Conservation (phyloP, 2,113 vertebrate species). For the Pseudorasbora parva region DNA sequence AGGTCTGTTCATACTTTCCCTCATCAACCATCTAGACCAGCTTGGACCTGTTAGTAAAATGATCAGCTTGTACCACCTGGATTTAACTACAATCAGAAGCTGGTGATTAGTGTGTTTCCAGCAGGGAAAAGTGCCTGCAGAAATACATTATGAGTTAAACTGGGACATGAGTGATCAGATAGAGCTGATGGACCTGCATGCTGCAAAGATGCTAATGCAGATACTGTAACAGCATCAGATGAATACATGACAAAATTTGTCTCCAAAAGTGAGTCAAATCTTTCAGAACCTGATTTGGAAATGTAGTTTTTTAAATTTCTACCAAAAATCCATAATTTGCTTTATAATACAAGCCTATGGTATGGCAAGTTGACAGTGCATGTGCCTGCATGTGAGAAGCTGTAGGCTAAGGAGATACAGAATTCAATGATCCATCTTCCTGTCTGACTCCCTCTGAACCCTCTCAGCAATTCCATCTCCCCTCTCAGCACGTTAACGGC, state of each 20-base stretch:
- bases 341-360: not conserved
- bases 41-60: not conserved
- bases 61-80: not conserved
- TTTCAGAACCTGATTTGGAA: not conserved
- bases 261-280: not conserved
- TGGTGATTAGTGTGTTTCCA: not conserved
- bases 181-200: not conserved
- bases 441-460: constrained; percentile 61
- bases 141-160: constrained; percentile 15
- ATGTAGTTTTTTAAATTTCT: not conserved
- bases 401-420: constrained; percentile 58
- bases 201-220: not conserved
- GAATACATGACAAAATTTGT: not conserved
- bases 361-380: not conserved
- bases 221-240: not conserved
- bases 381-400: constrained; percentile 32
- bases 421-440: constrained; percentile 56
- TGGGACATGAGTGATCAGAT: constrained; percentile 1
- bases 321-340: not conserved
- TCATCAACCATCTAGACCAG: not conserved
- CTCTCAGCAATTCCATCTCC: constrained; percentile 60
- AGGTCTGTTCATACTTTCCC: not conserved
- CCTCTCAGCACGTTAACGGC: constrained; percentile 66
- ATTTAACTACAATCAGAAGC: not conserved
- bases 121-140: constrained; percentile 8